These are phyloP conservation scores for Catocala sponsa DNA, from an alignment of 2,888 invertebrate genomes.

Conservation along the genomic window DNA sequence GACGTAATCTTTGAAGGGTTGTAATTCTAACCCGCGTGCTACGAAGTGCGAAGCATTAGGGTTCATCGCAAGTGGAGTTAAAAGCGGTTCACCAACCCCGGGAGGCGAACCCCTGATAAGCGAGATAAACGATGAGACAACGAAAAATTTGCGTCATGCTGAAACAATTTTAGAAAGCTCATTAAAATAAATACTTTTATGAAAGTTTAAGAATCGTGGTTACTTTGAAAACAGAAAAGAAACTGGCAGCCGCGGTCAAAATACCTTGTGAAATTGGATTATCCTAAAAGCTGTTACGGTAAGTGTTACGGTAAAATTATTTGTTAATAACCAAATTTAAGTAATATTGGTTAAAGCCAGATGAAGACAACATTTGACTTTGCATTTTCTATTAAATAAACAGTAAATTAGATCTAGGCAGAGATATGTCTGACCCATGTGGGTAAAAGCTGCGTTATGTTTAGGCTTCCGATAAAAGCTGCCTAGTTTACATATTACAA, in stretches of 20 bases:
- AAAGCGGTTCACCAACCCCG: background rate
- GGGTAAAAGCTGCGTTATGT: no score
- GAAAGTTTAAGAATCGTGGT: background rate
- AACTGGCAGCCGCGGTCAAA: no score
- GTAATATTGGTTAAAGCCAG: no score
- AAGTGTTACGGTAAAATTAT: no score
- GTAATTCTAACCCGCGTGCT: conserved; percentile 32
- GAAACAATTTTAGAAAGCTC: conserved; percentile 3
- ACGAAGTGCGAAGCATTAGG: conserved; percentile 33
- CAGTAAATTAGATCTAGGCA: no score
- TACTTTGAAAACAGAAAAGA: no score
- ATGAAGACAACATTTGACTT: no score
- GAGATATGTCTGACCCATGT: no score
- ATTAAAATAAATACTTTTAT: background rate
- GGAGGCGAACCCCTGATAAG: conserved; percentile 3
- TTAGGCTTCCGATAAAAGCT: no score
- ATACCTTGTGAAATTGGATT: background rate
- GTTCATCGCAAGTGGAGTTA: conserved; percentile 15
- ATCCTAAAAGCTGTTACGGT: no score
- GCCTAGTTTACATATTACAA: background rate
- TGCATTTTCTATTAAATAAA: no score
- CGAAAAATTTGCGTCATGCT: conserved; percentile 8
- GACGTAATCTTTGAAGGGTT: conserved; percentile 28
- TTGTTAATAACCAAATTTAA: no score
- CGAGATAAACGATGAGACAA: conserved; percentile 12